Evolutionary conservation across 2,888 invertebrate genomes (phyloP), one percentile per base, ranked within the genome.

Genomic region (Dryococelus australis): DNA sequence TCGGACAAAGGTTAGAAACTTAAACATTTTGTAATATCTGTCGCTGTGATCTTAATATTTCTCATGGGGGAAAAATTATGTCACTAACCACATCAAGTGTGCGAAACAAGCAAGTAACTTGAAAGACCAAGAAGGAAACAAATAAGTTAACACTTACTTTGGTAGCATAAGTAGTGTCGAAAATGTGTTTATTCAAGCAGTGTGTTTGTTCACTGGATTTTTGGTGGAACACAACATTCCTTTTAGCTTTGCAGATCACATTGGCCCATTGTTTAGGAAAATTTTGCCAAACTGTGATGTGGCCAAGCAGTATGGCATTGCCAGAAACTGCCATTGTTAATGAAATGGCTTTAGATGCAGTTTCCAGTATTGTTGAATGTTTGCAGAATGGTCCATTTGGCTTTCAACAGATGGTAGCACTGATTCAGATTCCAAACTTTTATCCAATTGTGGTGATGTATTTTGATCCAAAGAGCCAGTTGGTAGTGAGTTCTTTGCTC

Each of bases 321-420:
- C 10, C 16, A 24, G 65, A 65, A 65, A 65, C 65, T 65, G 65
- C 65, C 65, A 65, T 65, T 65, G 65, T 65, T 65, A 65, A 9
- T 65, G 16, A 65, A 65, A 65, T 65, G 65, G 65, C 65, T 65
- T 65, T 65, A 65, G 65, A 65, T 65, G 65, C 65, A 65, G 65
- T 65, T 65, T 65, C n/a, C 8, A 65, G 0, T 65, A 65, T 65
- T 65, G n/a, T 65, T 65, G 65, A 65, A 10, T 65, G 65, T 65
- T 65, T 65, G 65, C 65, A 65, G n/a, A 65, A 65, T 65, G 65
- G 24, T 20, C n/a, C 6, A 24, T 16, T 65, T 65, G 10, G 65
- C 65, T 24, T 65, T 65, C 65, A 2, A 65, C 65, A 65, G 65
- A 16, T 65, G 65, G 8, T 65, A 65, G 65, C 65, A 65, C 65